Conservation (phyloP, 2,797 vertebrate species). For the Myotis daubentonii region DNA sequence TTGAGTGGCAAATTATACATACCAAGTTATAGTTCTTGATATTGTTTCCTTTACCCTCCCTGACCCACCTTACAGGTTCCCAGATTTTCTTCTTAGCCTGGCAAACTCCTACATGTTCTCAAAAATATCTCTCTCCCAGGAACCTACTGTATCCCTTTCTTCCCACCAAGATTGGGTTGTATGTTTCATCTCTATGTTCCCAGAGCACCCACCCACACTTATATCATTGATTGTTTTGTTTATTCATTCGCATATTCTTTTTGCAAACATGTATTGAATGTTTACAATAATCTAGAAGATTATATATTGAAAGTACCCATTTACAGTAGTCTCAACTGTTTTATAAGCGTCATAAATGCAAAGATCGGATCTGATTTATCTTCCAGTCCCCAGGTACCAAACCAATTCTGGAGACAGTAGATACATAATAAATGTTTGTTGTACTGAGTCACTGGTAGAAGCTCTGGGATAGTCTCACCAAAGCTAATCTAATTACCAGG, state of each 20-base stretch:
- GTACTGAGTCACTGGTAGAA: background rate
- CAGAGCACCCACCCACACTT: background rate
- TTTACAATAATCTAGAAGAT: background rate
- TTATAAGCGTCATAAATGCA: background rate
- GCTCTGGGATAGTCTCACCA: background rate
- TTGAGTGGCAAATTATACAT: background rate
- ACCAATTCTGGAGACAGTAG: background rate
- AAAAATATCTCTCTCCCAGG: background rate
- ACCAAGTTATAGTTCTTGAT: background rate
- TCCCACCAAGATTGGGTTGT: background rate
- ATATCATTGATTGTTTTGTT: background rate
- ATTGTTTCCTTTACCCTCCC: background rate
- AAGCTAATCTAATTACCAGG: background rate
- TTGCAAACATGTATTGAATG: background rate
- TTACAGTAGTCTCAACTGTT: background rate
- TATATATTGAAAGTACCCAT: background rate
- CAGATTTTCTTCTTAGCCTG: background rate
- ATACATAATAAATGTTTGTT: conserved; percentile 26
- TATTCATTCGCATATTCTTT: background rate
- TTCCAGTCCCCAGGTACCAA: background rate
- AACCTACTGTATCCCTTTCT: background rate
- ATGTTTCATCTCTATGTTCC: background rate
- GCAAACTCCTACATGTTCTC: background rate
- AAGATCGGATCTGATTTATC: background rate
- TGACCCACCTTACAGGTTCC: accelerated